Conservation (phyloP, 2,797 vertebrate species). For the Carcharodon carcharias region DNA sequence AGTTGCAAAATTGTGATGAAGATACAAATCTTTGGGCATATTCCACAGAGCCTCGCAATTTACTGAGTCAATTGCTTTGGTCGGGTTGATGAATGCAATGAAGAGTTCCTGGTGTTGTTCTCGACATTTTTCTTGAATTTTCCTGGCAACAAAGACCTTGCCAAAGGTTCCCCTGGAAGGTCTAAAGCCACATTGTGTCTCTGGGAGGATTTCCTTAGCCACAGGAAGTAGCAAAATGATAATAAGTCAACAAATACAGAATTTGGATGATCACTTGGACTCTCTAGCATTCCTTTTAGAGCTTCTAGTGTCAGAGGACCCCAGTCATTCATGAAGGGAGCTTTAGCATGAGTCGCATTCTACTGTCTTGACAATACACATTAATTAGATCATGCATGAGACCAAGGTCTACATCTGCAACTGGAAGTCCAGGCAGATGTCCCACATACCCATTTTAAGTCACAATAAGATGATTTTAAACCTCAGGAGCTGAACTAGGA, state of each 20-base stretch:
- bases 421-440: neutral
- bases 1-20: too few species aligned
- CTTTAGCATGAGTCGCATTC: neutral
- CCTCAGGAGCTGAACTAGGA: neutral
- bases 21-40: too few species aligned
- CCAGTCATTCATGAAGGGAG: neutral
- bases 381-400: neutral
- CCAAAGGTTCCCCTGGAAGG: too few species aligned
- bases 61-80: neutral
- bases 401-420: neutral
- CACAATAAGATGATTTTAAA: neutral
- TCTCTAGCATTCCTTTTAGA: neutral
- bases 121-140: too few species aligned
- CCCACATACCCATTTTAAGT: neutral
- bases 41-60: too few species aligned
- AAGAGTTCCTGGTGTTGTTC: too few species aligned
- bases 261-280: neutral
- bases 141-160: too few species aligned
- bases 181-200: too few species aligned
- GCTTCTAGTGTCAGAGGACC: neutral
- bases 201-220: too few species aligned
- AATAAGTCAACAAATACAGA: neutral
- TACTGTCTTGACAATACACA: neutral
- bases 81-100: too few species aligned
- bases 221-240: neutral